phyloP scores from a whole-genome alignment of 2,797 vertebrate genomes.

The Enteromius mattozi region DNA sequence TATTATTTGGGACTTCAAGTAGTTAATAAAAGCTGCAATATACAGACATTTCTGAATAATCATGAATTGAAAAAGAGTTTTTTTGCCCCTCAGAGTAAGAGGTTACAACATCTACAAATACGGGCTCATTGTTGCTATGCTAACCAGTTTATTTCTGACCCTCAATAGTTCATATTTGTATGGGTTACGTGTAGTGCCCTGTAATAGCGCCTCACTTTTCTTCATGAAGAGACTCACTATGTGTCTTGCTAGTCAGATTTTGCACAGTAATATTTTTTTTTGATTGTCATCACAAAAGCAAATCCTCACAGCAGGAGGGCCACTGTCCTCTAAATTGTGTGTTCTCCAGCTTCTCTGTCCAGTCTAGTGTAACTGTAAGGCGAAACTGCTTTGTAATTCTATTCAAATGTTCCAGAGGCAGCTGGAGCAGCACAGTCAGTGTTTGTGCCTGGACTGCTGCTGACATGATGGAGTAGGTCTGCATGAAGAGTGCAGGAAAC shows the following conservation, averaged over 20 bases:
- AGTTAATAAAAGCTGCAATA: not conserved
- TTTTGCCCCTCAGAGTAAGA: not conserved
- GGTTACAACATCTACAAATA: not conserved
- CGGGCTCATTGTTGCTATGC: not conserved
- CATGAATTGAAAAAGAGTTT: not conserved
- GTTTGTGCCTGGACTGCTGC: slow-evolving; percentile 49
- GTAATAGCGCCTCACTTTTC: not conserved
- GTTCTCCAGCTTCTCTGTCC: slow-evolving; percentile 49
- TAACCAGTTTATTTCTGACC: slow-evolving; percentile 2
- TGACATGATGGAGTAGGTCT: slow-evolving; percentile 56
- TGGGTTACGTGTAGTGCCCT: not conserved
- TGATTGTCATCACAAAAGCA: slow-evolving; percentile 19
- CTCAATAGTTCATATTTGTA: not conserved
- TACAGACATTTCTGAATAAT: not conserved
- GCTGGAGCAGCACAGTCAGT: slow-evolving; percentile 41
- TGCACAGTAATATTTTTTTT: slow-evolving; percentile 30
- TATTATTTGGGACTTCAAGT: not conserved
- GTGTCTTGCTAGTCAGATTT: slow-evolving; percentile 31
- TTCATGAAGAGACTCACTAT: not conserved
- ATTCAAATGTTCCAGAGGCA: slow-evolving; percentile 53
- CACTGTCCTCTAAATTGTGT: slow-evolving; percentile 33
- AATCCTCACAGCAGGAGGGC: slow-evolving; percentile 42
- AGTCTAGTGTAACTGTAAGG: slow-evolving; percentile 53
- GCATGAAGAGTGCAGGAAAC: slow-evolving; percentile 59
- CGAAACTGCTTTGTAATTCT: slow-evolving; percentile 59